Evolutionary conservation across 2,888 invertebrate genomes (phyloP), one percentile per base, ranked within the genome.

Genomic region (Leptinotarsa tumamoca): DNA sequence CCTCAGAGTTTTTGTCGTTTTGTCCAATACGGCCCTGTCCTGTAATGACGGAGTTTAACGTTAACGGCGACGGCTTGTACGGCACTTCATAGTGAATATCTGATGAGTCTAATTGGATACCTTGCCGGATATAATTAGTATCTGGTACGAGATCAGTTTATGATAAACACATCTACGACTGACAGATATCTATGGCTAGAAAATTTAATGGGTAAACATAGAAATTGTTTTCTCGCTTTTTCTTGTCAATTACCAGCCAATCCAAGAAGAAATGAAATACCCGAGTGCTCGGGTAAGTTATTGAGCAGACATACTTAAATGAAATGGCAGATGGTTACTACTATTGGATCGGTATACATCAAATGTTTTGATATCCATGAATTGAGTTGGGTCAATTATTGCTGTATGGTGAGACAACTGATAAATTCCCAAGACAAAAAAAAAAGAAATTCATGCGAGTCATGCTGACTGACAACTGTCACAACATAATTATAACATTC

Each of bases 61-160:
- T 74, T 74, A 67, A 72, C 70, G 69, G 71, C 27, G 66, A 68
- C 66, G 68, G 69, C 71, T 56, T 67, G 70, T 67, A 69, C 58
- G 68, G 61, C 73, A 74, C 68, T 54, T 51, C 51, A 58, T 63
- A 27, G 68, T 72, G 69, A 72, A 72, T 67, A 74, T 67, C 71
- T 72, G 73, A 79, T 76, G 72, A 72, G 72, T 70, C 75, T 82
- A 82, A 82, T 82, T 82, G 81, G 81, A 67, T 76, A 75, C 61
- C 77, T 77, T 79, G 81, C 80, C 79, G 79, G 78, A 79, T 80
- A 79, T 79, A 82, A 82, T 82, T 81, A 81, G 78, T 75, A 76
- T 77, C 75, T 71, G 70, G 75, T 75, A 71, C 72, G 66, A 76
- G 77, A 78, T 75, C 58, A 71, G 74, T 79, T 75, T 73, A 74